Base-by-base conservation (phyloP, 2,797 vertebrate species). In the Todus mexicanus region DNA sequence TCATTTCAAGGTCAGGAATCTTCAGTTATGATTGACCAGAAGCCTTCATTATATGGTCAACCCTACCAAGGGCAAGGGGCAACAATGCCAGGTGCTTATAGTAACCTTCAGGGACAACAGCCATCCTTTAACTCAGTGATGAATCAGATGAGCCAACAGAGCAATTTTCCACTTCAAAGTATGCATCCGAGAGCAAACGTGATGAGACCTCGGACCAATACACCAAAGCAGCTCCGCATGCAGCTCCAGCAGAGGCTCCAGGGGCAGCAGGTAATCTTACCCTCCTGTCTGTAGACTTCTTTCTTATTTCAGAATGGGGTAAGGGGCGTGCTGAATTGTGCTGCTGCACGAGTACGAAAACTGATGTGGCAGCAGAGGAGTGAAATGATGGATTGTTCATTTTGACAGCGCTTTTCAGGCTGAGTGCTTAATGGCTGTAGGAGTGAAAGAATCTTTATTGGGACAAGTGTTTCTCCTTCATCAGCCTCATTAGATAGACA, bases 211-310 rank as follows among this genome's bases (percentile, higher is more conserved):
- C 98, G 98, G 61, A 98, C 98, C 77, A 99, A 91, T 23, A 98
- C 98, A 68, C 98, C 98, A 57, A 99, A 99, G 95, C 99, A 99
- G 31, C 98, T 99, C n/a, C 96, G 99, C 79, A 98, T 99, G 97
- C 99, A 99, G 95, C 98, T 99, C 47, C 99, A 99, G 97, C 99
- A 99, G 97, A 98, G 99, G 93, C 98, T 99, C 27, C 99, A 99
- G 95, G 99, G 99, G 79, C 99, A 99, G 88, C 99, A 99, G 99
- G 99, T 99, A 97, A 84, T n/a, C 48, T 23, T 59, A 70, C 65
- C 21, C 60, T 84, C 48, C 51, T 40, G 31, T 23, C 4, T 73
- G 88, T 87, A 47, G 16, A 12, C 15, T 83, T 88, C 29, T 20
- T 66, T 64, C 29, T 16, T 45, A 35, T 73, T 90, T 69, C 5